These are phyloP conservation scores for Pachliopta kotzebuea DNA, from an alignment of 2,888 invertebrate species.

Conservation along the genomic window DNA sequence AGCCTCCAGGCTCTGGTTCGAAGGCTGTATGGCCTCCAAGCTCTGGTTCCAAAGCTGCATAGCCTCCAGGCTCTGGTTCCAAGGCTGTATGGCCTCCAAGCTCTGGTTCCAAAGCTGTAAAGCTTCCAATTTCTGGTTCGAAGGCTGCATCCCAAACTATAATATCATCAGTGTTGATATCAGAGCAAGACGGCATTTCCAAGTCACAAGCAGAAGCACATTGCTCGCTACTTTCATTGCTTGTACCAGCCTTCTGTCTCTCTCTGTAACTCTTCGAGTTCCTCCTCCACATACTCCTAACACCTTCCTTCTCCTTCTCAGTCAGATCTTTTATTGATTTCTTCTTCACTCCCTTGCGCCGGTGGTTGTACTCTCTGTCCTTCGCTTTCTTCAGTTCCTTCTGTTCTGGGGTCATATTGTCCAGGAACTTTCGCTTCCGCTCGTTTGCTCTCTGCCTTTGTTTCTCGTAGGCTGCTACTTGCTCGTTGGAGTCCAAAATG, in stretches of 20 bases:
- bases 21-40: no score
- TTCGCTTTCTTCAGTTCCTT: constrained; percentile 37
- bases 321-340: constrained; percentile 25
- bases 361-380: constrained; percentile 36
- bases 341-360: constrained; percentile 29
- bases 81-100: no score
- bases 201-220: neutral
- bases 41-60: no score
- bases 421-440: constrained; percentile 38
- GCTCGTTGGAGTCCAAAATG: neutral
- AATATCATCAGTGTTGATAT: neutral
- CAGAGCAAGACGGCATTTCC: neutral
- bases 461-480: constrained; percentile 33
- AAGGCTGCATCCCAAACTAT: no score
- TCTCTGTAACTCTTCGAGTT: constrained; percentile 20
- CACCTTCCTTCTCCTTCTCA: constrained; percentile 25
- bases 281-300: constrained; percentile 24
- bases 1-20: no score
- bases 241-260: neutral
- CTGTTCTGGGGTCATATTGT: constrained; percentile 38
- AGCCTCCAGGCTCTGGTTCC: no score
- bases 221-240: neutral
- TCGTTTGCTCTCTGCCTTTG: constrained; percentile 37
- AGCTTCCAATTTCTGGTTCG: no score
- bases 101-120: no score